Evolutionary conservation across 2,888 invertebrate species (phyloP).

Genomic region (Lithophane socia): DNA sequence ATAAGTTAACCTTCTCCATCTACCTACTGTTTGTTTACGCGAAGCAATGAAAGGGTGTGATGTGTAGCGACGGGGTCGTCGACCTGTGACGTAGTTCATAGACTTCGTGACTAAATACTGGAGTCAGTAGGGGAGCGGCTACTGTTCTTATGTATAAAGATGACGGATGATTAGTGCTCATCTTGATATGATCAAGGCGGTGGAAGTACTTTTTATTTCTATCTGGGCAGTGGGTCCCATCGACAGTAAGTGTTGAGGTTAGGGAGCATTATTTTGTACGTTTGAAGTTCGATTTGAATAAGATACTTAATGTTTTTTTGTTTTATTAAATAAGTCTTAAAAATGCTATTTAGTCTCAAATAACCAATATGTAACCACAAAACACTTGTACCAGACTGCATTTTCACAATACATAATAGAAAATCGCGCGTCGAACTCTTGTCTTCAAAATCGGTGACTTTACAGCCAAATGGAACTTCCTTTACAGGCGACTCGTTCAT

Average conservation of each 20-base stretch:
- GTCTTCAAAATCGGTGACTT: neutral
- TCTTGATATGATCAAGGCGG: neutral
- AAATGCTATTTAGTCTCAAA: neutral
- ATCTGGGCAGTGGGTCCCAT: neutral
- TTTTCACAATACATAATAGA: neutral
- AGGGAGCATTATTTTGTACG: neutral
- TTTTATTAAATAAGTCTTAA: neutral
- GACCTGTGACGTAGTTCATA: constrained; percentile 53
- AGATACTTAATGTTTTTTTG: neutral
- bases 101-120: constrained; percentile 31
- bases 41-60: constrained; percentile 50
- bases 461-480: constrained; percentile 40
- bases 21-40: constrained; percentile 14
- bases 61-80: constrained; percentile 46
- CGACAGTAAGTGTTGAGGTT: neutral
- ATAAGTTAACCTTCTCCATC: constrained; percentile 24
- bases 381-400: neutral
- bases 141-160: constrained; percentile 18
- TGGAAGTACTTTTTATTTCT: neutral
- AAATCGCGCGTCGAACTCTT: constrained; percentile 24
- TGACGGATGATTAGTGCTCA: neutral
- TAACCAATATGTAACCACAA: neutral
- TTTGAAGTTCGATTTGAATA: neutral
- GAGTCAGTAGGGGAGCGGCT: constrained; percentile 18
- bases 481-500: constrained; percentile 47